Evolutionary conservation across 2,888 invertebrate genomes (phyloP), one percentile per base, ranked within the genome.

Genomic region (Scotopteryx bipunctaria): DNA sequence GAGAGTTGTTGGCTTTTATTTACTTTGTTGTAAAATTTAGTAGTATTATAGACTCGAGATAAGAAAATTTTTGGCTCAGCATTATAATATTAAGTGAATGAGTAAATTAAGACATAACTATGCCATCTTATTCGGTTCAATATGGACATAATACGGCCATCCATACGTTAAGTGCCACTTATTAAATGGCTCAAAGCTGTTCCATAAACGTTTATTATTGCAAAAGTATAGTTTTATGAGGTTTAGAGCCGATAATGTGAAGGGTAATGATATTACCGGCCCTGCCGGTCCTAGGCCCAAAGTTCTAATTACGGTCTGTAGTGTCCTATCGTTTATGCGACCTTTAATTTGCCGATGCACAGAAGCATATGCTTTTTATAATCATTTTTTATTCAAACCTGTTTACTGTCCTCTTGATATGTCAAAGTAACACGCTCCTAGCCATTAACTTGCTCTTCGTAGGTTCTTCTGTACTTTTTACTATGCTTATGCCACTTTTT

Each of bases 361-460:
- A 62, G 69, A 63, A 71, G 67, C 66, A 33, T 27, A 41, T n/a
- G 38, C 23, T 51, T 59, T 61, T 62, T 59, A 59, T 45, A 21
- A 9, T 23, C 45, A 43, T 60, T 63, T 81, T 80, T 75, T 68
- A 66, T 58, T 54, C 57, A 74, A 83, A 88, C 86, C 82, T 72
- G 86, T 87, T 85, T 80, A 69, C 68, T 75, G 71, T 73, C 69
- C 77, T 73, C 81, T 84, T 83, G 80, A 85, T 85, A 86, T 85
- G 83, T 83, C 83, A 82, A 82, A 78, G 83, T 80, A 81, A 83
- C 83, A 80, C 80, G 78, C 69, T 77, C 63, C 71, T 65, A 78
- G 74, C 73, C 78, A 83, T 83, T 85, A 86, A 76, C 79, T 79
- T 68, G 65, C 73, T 72, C 72, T 71, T 77, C 72, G 63, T 78